Evolutionary conservation across 2,113 vertebrate species (phyloP), one percentile per base, ranked within the genome.

Genomic region (Otolemur garnettii): DNA sequence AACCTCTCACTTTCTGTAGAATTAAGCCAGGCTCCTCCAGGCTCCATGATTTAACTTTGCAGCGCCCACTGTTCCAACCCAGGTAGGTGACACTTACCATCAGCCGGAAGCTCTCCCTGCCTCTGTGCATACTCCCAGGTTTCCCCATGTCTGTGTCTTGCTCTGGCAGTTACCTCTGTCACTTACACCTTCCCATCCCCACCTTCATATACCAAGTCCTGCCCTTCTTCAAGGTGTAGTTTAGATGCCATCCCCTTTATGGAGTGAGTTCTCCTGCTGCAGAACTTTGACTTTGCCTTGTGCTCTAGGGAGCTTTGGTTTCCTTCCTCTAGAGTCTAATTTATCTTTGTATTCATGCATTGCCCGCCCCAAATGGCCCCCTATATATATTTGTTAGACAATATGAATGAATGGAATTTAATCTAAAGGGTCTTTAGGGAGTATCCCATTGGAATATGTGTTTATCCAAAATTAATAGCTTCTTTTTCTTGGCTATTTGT

Each of bases 311-410:
- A 93, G 45, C 50, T 30, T 1, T 30, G 68, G n/a, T 22, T 79
- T 60, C 79, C 55, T 91, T 94, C 53, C 17, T 69, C n/a, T 74
- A 26, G n/a, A 57, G 14, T 87, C 75, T 11, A 17, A 68, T 91
- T 83, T 83, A 66, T 62, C 75, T 87, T 77, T 62, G 13, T 33
- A 53, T 59, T 91, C 38, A 38, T 71, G 92, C 45, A 71, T n/a
- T 35, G 78, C 91, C 60, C 72, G 50, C 55, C 38, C 45, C 72
- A 64, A 8, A 45, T 21, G 57, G 19, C 19, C 28, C n/a, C 68
- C 35, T 35, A 13, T 80, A 94, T 93, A 74, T 93, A 84, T 83
- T 68, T 66, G 62, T 78, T 64, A 87, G n/a, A 28, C 59, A 77
- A 69, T 71, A 71, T 5, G 50, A 85, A 75, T 14, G 74, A 81